phyloP scores from a whole-genome alignment of 2,113 vertebrate genomes.

The Sarotherodon lohbergeri region DNA sequence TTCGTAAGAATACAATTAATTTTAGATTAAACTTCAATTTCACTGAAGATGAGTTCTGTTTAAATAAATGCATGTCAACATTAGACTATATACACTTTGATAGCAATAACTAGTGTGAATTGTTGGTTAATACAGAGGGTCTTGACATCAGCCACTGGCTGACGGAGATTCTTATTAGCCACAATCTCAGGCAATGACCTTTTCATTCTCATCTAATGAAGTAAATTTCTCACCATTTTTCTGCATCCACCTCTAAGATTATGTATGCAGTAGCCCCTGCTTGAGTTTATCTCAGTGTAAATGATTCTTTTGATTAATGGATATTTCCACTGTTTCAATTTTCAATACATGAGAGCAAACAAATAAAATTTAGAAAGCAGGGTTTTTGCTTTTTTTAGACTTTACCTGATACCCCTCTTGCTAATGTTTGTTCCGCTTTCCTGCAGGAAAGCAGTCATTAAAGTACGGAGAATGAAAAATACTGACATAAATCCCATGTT shows the following conservation, averaged over 20 bases:
- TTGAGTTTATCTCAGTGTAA: neutral
- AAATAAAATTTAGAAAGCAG: neutral
- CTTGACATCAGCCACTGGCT: constrained; percentile 12
- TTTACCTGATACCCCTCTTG: neutral
- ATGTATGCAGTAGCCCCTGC: neutral
- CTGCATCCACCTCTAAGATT: neutral
- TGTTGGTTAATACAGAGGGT: neutral
- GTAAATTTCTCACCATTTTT: neutral
- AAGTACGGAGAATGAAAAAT: neutral
- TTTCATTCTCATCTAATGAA: constrained; percentile 36
- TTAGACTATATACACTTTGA: neutral
- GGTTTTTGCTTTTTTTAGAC: neutral
- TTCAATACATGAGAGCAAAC: neutral
- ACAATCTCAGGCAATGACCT: constrained; percentile 36
- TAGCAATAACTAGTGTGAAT: neutral
- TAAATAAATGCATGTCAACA: neutral
- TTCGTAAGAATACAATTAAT: neutral
- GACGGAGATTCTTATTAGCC: constrained; percentile 43
- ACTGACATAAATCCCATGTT: constrained; percentile 21
- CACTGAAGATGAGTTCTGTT: neutral
- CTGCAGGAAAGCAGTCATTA: neutral
- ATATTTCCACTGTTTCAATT: neutral
- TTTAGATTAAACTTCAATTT: neutral
- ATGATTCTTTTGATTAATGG: neutral
- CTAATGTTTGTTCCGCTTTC: neutral